Evolutionary conservation across 2,888 invertebrate species (phyloP), one percentile per base, ranked within the genome.

Genomic region (Rhorus exstirpatorius): DNA sequence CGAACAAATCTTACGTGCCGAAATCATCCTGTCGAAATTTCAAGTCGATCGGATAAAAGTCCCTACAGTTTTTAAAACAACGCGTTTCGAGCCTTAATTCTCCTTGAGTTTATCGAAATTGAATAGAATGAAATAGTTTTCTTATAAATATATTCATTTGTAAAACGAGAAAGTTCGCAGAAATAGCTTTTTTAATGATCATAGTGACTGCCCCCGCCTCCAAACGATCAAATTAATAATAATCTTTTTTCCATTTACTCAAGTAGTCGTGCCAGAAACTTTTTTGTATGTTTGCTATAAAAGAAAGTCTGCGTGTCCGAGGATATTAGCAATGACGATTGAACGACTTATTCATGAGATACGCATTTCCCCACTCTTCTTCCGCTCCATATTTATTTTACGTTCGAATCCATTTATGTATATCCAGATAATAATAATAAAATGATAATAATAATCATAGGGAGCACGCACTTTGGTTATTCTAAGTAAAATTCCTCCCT

Each of bases 391-490:
- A 55, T 41, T 71, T 55, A 24, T 14, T 46, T 58, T 31, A 31
- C 46, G 58, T 46, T 58, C 46, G 41, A 44, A 44, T 44, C 14
- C 55, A 26, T 44, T 12, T 8, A 19, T n/a, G 14, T 17, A n/a
- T 46, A 0, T 8, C 46, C 14, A 17, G 46, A 38, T 38, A 53
- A 53, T 44, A 41, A 14, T 21, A 61, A 70, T 61, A 60, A 51
- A 31, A 31, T 1, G 10, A 38, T 38, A 53, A 53, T 53, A 41
- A 19, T 21, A 61, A 70, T 68, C 51, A 51, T 35, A 14, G 35
- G 12, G 17, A 68, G 4, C 79, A 49, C 53, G 49, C 21, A 79
- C 49, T 12, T 60, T n/a, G 12, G 12, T 8, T n/a, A 41, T 70
- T 61, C 19, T 8, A 1, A 19, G 10, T 26, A 49, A 2, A 38